Percentiles rank a stretch among this genome's conserved stretches.
These are phyloP conservation scores for Lasioglossum pauxillum DNA, from an alignment of 2,888 invertebrate genomes.

Conservation along the genomic window DNA sequence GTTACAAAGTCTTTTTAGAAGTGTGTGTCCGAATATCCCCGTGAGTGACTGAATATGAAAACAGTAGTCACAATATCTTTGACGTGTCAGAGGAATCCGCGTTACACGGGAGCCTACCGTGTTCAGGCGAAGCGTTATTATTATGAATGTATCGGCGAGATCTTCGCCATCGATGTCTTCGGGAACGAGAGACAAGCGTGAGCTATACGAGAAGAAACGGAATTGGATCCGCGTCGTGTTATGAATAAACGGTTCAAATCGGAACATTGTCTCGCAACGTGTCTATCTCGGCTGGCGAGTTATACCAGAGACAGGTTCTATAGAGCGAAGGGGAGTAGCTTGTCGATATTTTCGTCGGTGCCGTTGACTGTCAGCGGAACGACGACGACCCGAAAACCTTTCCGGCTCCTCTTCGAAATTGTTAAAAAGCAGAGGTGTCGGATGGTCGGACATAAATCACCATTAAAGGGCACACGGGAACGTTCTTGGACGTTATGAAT, in stretches of 20 bases:
- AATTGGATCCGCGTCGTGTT: neutral
- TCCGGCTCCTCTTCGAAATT: slow-evolving; percentile 4
- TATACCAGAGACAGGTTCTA: neutral
- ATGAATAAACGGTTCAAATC: slow-evolving; percentile 6
- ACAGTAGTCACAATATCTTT: neutral
- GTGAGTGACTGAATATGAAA: neutral
- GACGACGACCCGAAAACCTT: neutral
- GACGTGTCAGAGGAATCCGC: neutral
- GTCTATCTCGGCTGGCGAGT: neutral
- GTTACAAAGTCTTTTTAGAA: no score
- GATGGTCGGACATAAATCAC: slow-evolving; percentile 71
- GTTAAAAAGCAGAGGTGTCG: slow-evolving; percentile 30
- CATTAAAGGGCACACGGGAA: slow-evolving; percentile 67
- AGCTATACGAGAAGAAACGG: neutral
- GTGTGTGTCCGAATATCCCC: no score
- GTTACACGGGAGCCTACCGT: neutral
- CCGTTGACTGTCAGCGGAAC: neutral
- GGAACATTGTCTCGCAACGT: neutral
- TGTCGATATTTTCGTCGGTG: neutral
- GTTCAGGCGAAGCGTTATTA: neutral
- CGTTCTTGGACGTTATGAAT: slow-evolving; percentile 66
- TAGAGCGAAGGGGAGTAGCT: neutral
- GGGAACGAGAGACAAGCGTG: neutral
- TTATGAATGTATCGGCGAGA: neutral
- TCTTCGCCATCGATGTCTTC: neutral